A percentile compares a stretch with the other conserved stretches of the same genome.
Evolutionary conservation across 2,797 vertebrate genomes (phyloP).

Genomic region (Erithacus rubecula): DNA sequence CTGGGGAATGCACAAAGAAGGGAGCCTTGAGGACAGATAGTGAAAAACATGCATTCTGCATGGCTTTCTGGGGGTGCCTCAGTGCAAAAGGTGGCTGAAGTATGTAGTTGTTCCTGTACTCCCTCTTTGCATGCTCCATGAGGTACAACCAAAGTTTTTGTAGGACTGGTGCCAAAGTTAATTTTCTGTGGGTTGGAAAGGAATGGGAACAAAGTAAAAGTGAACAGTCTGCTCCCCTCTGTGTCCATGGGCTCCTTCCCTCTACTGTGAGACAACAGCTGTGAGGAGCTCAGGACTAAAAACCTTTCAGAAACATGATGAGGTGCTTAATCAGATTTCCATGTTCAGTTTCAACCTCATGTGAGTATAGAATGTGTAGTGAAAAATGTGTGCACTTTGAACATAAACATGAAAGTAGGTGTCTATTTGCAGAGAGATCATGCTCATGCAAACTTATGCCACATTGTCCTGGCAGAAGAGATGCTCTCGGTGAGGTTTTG

Average conservation of each 20-base stretch:
- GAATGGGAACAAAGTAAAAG: not conserved
- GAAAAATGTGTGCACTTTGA: not conserved
- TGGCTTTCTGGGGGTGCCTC: not conserved
- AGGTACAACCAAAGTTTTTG: not conserved
- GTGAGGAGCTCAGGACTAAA: not conserved
- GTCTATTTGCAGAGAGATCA: not conserved
- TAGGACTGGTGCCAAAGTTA: slow-evolving; percentile 14
- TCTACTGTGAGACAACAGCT: not conserved
- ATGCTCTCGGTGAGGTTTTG: not conserved
- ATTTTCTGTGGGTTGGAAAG: slow-evolving; percentile 11
- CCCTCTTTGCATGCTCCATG: not conserved
- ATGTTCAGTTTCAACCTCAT: not conserved
- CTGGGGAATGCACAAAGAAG: not conserved
- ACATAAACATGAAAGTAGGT: not conserved
- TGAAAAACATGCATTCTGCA: not conserved
- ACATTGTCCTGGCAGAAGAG: not conserved
- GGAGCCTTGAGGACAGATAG: not conserved
- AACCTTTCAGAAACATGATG: not conserved
- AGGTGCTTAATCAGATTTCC: not conserved
- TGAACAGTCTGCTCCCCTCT: not conserved
- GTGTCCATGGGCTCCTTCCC: not conserved
- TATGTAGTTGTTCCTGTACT: not conserved
- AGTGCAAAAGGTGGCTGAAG: not conserved
- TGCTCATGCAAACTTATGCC: not conserved
- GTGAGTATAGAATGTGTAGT: not conserved